phyloP scores from a whole-genome alignment of 2,113 vertebrate genomes.

The Anhinga rufa region DNA sequence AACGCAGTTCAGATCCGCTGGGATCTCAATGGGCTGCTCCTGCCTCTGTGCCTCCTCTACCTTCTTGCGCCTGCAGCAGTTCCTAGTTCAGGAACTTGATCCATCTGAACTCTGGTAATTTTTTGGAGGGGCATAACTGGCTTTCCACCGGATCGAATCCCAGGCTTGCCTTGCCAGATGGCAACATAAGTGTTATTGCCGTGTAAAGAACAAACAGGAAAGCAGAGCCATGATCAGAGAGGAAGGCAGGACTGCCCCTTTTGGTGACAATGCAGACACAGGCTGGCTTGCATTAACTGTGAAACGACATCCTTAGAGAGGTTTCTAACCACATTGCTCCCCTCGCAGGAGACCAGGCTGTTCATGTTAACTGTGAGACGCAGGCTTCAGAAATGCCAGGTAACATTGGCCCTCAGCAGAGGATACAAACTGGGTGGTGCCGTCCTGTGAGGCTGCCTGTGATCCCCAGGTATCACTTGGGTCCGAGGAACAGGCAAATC shows the following conservation, averaged over 20 bases:
- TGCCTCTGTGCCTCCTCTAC: neutral
- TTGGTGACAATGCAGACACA: neutral
- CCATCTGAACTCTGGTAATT: neutral
- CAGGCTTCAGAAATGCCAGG: neutral
- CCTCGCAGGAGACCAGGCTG: neutral
- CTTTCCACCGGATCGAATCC: neutral
- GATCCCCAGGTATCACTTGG: neutral
- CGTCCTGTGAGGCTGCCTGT: neutral
- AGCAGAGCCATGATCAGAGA: neutral
- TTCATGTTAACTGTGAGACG: rapidly evolving
- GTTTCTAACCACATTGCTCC: neutral
- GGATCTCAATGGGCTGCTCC: neutral
- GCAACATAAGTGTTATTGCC: neutral
- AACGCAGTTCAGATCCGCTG: rapidly evolving
- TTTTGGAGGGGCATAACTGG: neutral
- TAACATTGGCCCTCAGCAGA: too few species aligned
- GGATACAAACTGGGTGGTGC: neutral
- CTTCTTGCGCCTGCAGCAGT: neutral
- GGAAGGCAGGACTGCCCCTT: neutral
- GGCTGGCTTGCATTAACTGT: neutral
- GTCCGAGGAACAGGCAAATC: neutral
- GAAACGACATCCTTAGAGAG: neutral
- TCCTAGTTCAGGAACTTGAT: neutral
- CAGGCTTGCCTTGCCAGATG: neutral
- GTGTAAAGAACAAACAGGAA: neutral